Evolutionary conservation across 2,888 invertebrate species (phyloP).

Genomic region (Druceiella hillmani): DNA sequence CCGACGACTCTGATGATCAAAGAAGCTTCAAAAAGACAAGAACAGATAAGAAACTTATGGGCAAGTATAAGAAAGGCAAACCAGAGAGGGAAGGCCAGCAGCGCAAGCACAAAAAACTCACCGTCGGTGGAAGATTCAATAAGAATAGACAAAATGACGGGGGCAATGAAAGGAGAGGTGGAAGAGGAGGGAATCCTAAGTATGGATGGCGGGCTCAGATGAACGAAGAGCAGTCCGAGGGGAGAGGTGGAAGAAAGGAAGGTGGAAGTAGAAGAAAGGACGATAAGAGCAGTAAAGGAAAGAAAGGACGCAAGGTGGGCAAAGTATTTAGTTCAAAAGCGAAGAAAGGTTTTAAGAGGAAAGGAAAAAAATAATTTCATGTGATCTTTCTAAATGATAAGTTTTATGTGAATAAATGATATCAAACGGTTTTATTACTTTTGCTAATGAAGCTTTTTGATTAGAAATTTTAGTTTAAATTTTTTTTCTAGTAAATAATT

Average conservation of each 20-base stretch:
- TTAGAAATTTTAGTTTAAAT: too few species aligned
- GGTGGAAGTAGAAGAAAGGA: conserved; percentile 6
- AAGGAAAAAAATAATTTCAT: conserved; percentile 30
- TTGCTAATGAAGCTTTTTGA: too few species aligned
- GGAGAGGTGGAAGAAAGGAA: conserved; percentile 25
- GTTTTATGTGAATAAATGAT: conserved; percentile 1
- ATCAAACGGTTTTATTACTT: too few species aligned
- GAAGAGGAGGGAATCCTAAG: conserved; percentile 19
- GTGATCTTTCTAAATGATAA: conserved; percentile 6
- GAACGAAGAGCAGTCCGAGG: conserved; percentile 26
- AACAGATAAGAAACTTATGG: conserved; percentile 39
- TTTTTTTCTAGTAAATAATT: too few species aligned
- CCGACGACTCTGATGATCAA: conserved; percentile 32
- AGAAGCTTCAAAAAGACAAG: conserved; percentile 46
- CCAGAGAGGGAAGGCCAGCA: conserved; percentile 3
- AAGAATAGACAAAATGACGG: conserved; percentile 13
- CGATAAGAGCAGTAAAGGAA: too few species aligned
- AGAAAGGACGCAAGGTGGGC: conserved; percentile 25
- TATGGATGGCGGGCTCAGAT: conserved; percentile 20
- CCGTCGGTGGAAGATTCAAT: conserved; percentile 28
- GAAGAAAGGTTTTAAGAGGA: conserved; percentile 39
- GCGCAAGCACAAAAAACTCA: conserved; percentile 19
- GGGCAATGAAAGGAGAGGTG: conserved; percentile 22
- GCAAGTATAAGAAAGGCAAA: conserved; percentile 32
- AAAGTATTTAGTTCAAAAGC: conserved; percentile 28